phyloP scores from a whole-genome alignment of 2,113 vertebrate genomes.

The Elephantulus edwardii region DNA sequence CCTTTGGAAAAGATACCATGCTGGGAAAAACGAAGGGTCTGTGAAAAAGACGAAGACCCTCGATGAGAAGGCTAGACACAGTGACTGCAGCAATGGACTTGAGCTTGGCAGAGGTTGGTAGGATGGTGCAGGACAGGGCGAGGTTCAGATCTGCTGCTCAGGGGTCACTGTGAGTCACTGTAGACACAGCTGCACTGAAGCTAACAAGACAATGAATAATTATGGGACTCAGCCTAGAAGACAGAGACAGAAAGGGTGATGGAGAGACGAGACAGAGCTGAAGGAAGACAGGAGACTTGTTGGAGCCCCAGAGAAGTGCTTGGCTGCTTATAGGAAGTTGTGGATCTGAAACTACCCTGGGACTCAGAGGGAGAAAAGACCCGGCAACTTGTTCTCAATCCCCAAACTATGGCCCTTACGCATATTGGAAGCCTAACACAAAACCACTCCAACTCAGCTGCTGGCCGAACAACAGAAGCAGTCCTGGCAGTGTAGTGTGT shows the following conservation, averaged over 20 bases:
- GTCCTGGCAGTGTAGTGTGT: too few relatives aligned
- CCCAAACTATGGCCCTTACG: not conserved
- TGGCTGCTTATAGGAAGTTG: not conserved
- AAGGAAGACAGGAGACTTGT: rapidly evolving
- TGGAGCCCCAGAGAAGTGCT: not conserved
- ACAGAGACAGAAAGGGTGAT: not conserved
- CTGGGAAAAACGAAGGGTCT: too few relatives aligned
- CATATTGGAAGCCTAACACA: too few relatives aligned
- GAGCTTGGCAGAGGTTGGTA: too few relatives aligned
- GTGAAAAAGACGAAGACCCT: too few relatives aligned
- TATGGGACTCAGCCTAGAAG: rapidly evolving
- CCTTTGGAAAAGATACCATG: too few relatives aligned
- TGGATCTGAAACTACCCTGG: not conserved
- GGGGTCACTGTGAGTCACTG: not conserved
- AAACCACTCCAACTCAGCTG: too few relatives aligned
- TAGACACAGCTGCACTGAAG: not conserved
- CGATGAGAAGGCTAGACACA: too few relatives aligned
- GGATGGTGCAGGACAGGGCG: too few relatives aligned
- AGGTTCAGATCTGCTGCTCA: too few relatives aligned
- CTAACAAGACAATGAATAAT: not conserved
- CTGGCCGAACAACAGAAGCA: too few relatives aligned
- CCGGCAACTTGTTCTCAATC: not conserved
- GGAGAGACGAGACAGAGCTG: not conserved
- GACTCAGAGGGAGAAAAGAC: not conserved
- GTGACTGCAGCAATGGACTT: too few relatives aligned